Percentiles rank a stretch among this genome's conserved stretches.
phyloP scores from a whole-genome alignment of 2,888 invertebrate species.

The Margaritifera margaritifera region DNA sequence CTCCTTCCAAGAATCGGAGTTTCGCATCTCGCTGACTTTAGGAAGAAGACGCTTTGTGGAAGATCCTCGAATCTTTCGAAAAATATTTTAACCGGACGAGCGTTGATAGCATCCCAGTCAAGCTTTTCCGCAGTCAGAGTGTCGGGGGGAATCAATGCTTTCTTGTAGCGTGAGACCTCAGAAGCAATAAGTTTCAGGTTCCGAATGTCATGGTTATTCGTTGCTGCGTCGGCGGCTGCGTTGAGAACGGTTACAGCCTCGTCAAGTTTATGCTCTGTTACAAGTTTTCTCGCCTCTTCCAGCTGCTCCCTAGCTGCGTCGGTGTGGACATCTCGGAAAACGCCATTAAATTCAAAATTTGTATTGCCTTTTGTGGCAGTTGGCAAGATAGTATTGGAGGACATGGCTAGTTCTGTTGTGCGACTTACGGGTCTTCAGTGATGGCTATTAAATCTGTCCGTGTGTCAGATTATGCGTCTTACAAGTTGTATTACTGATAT shows the following conservation, averaged over 20 bases:
- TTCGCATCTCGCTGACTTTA: conserved; percentile 26
- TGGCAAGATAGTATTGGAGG: conserved; percentile 22
- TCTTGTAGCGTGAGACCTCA: conserved; percentile 39
- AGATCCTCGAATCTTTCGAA: conserved; percentile 42
- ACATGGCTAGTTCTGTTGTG: too few species aligned
- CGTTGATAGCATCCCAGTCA: conserved; percentile 33
- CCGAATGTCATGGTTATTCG: conserved; percentile 39
- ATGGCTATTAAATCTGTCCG: too few species aligned
- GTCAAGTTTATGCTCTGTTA: conserved; percentile 38
- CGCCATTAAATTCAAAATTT: conserved; percentile 40
- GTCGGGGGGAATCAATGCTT: conserved; percentile 28
- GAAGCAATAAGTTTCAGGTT: conserved; percentile 34
- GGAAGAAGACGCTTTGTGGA: conserved; percentile 43
- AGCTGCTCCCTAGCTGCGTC: conserved; percentile 34
- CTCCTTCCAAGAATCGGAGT: conserved; percentile 36
- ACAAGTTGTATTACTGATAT: too few species aligned
- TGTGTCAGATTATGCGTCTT: too few species aligned
- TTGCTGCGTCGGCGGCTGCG: conserved; percentile 21
- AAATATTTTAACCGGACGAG: conserved; percentile 27
- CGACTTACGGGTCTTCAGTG: too few species aligned
- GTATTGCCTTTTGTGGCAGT: conserved; percentile 42
- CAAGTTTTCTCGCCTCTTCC: conserved; percentile 31
- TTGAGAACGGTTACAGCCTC: conserved; percentile 25
- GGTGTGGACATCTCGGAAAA: conserved; percentile 46
- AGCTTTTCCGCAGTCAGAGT: conserved; percentile 24